Base-by-base conservation (phyloP, 2,888 invertebrate genomes). In the Mechanitis messenoides region DNA sequence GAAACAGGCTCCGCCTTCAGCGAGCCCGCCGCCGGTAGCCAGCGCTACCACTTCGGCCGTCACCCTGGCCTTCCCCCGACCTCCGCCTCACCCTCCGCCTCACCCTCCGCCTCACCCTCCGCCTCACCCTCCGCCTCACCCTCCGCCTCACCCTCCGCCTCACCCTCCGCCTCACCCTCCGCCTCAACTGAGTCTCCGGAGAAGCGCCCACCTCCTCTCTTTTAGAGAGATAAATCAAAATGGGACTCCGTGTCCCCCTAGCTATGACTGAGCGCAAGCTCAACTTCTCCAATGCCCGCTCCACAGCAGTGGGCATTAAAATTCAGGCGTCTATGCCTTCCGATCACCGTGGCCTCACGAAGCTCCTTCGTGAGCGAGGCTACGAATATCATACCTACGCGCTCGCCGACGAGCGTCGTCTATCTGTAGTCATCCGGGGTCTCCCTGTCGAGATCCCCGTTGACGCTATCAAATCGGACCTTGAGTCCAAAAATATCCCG, bases 321-420 rank as follows among this genome's bases (percentile, higher is more conserved):
- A n/a, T 56, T 0, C 47, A 60, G 50, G 4, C 9, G 12, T 1
- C 9, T 1, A 20, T 55, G 1, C n/a, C 47, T 1, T 11, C 11
- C 1, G 55, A 55, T 3, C 55, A 60, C 42, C 47, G 60, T 3
- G 6, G 9, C 2, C 38, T 55, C 3, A 55, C 60, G 0, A 2
- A 28, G 7, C 35, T 60, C n/a, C 50, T 55, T 6, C 33, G n/a
- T 2, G 54, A 12, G 12, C 45, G 46, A 0, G 1, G 11, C 2
- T 20, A 53, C 2, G 50, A 33, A 0, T 56, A 50, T n/a, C 60
- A 60, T 33, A 55, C 55, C 2, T 59, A 46, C 55, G 59, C 59
- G 2, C 55, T 59, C 1, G 33, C 45, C 6, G 55, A 59, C 31
- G 60, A 60, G 28, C 56, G 60, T 31, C 9, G 31, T 1, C 33